Base-by-base conservation (phyloP, 2,888 invertebrate genomes). In the Tuberolachnus salignus region DNA sequence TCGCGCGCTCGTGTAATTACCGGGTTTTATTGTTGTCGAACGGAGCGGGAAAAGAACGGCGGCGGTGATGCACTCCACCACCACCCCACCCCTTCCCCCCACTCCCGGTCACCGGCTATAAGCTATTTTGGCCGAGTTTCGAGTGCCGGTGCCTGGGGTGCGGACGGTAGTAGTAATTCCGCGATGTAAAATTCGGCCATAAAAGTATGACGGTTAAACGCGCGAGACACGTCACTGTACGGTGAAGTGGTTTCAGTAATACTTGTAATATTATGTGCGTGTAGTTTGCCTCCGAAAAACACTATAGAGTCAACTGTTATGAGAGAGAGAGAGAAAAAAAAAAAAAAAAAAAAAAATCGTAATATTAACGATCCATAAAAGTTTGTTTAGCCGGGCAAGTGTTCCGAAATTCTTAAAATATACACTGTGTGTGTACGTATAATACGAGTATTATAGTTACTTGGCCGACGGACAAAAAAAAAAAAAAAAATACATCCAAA, bases 1-100 rank as follows among this genome's bases (percentile, higher is more conserved):
- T 1, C n/a, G 23, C 61, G 42, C 26, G 51, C 66, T 57, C 46
- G 67, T 75, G 67, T 67, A 75, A 75, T 75, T 75, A 75, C 75
- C 26, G 75, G 46, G 67, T 67, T 67, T 75, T 75, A 75, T 75
- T 75, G 67, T 59, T 64, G 73, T 42, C 75, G 75, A 67, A 66
- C 21, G 64, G 64, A 75, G 67, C 59, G 46, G 46, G 75, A 59
- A 74, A 49, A 75, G 75, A 57, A 67, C 75, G 64, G 19, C 49
- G 26, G 11, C 46, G 23, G 46, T 59, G 71, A 46, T 71, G 46
- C 59, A n/a, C 59, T 71, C 26, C 8, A 49, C n/a, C n/a, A n/a
- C n/a, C n/a, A n/a, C n/a, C n/a, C n/a, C n/a, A n/a, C n/a, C n/a
- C n/a, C n/a, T n/a, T n/a, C n/a, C n/a, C n/a, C 72, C 46, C 26